Base-by-base conservation (phyloP, 92 coral and sea anemone genomes). In the Virgularia gustaviana region DNA sequence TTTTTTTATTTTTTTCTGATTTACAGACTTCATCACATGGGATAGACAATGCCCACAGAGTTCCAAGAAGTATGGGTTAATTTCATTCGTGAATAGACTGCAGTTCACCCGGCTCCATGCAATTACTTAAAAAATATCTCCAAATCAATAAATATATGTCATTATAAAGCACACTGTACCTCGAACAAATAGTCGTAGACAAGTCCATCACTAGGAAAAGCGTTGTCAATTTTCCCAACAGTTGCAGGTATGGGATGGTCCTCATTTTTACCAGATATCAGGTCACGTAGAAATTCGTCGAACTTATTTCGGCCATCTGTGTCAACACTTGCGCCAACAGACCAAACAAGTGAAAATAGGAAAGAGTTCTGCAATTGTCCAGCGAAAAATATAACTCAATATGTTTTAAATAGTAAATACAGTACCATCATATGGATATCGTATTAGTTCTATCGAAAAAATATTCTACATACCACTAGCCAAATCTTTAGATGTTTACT, bases 281-380 rank as follows among this genome's bases (percentile, higher is more conserved):
- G 75, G 9, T 94, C 96, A 45, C 89, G 88, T 70, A 89, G 80
- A 64, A 89, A 94, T 29, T 57, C 81, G 58, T 94, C 99, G 59
- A 94, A 94, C 84, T 89, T 94, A 43, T 67, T 53, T 61, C 99
- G 87, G 63, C 99, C 85, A 45, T 94, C 99, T 43, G 96, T 94
- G 82, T 94, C 99, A 29, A 94, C 85, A 71, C 95, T 89, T 32
- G 94, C 99, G 32, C 99, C 99, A 81, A 94, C 90, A 3, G 99
- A 94, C 99, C 99, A 94, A 57, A 94, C 99, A 78, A 89, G 67
- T 37, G 99, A 79, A 65, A 94, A 94, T 58, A 94, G 62, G 79
- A 94, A 94, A 10, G 96, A 89, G 15, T 96, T 89, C 99, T 94
- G 85, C 49, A 78, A 79, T 6, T 36, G 38, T n/a, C 34, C 8